Base-by-base conservation (phyloP, 2,797 vertebrate genomes). In the Anas acuta region DNA sequence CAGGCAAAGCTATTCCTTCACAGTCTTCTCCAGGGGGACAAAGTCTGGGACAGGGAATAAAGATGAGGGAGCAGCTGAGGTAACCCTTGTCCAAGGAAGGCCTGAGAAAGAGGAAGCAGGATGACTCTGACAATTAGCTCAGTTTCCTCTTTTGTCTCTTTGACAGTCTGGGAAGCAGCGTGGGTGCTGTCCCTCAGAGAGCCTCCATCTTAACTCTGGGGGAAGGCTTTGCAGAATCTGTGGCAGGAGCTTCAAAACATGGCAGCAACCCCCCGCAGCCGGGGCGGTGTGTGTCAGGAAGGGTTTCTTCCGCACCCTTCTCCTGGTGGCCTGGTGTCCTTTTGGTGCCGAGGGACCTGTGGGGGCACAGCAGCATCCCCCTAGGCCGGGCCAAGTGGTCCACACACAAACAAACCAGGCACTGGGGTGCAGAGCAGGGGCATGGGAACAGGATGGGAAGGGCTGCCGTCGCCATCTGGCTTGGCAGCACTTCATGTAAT, bases 391-490 rank as follows among this genome's bases (percentile, higher is more conserved):
- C 39, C 20, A 37, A 18, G 28, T 9, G 28, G 1, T 41, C n/a
- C 37, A 74, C 32, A 25, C 9, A 17, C 30, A 45, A 32, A 58
- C 67, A 11, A 16, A 39, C 1, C 35, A 32, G 53, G 28, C 41
- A 33, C 1, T 14, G 49, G n/a, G 30, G n/a, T 9, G 8, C 39
- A 6, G 35, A 18, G 26, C 9, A 14, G 37, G 13, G 49, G 6
- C 20, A 9, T 0, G 2, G 37, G 7, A 82, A 49, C 7, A 35
- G 11, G 1, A 14, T 0, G 2, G 21, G 28, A 82, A 18, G 70
- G 75, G 9, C 23, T 35, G 20, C 14, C 1, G 21, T 9, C 25
- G 23, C 28, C 19, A 5, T 8, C 15, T 35, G 25, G 13, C n/a
- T 76, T 23, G 18, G 20, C 41, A 61, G 20, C 61, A 15, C 22